These are phyloP conservation scores for Chamaea fasciata DNA, from an alignment of 2,113 vertebrate species.

Conservation along the genomic window DNA sequence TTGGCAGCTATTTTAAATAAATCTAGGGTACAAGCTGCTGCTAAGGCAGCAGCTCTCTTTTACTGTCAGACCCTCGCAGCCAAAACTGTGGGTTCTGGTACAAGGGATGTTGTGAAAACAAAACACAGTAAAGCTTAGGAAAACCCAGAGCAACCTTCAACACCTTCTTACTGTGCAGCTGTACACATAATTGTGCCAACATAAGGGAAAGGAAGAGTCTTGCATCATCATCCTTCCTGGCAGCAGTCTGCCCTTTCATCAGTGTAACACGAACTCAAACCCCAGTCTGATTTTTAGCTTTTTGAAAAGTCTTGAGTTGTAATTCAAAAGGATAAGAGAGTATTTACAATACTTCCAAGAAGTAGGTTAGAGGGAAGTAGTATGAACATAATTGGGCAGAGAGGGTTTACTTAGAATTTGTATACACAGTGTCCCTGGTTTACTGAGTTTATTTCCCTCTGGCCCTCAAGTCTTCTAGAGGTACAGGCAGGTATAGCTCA, in stretches of 20 bases:
- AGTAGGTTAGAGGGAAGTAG: neutral
- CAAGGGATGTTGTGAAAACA: neutral
- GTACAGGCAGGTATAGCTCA: neutral
- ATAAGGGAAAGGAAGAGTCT: neutral
- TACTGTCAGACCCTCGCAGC: neutral
- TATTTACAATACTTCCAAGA: neutral
- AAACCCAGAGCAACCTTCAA: neutral
- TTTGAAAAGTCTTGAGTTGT: neutral
- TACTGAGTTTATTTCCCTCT: neutral
- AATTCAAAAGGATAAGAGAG: neutral
- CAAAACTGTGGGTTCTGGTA: neutral
- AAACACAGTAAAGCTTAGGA: neutral
- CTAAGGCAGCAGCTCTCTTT: neutral
- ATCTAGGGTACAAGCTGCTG: neutral
- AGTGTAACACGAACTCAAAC: neutral
- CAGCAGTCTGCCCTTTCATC: neutral
- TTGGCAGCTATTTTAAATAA: neutral
- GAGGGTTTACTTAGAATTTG: neutral
- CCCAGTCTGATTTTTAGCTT: neutral
- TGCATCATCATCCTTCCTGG: neutral
- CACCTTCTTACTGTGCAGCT: neutral
- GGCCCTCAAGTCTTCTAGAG: neutral
- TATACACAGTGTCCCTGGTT: neutral
- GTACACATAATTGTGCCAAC: neutral
- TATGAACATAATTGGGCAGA: neutral